Percentiles rank a stretch among this genome's conserved stretches.
Evolutionary conservation across 2,113 vertebrate species (phyloP).

Genomic region (Camelus bactrianus): DNA sequence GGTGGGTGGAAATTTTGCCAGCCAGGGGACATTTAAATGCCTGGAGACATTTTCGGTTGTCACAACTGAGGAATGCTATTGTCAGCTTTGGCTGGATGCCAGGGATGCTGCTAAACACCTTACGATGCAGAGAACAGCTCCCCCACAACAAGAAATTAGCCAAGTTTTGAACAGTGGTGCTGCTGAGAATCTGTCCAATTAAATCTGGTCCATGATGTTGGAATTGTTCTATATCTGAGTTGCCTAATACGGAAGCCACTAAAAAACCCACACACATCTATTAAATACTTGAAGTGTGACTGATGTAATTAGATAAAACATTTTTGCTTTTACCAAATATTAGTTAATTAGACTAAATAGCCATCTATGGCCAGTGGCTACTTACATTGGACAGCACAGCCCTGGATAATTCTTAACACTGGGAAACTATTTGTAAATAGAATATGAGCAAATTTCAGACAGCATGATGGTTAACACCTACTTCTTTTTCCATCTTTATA

Average conservation of each 20-base stretch:
- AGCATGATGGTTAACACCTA: not conserved
- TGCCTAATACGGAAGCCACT: not conserved
- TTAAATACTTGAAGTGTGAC: not conserved
- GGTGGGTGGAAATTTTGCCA: not conserved
- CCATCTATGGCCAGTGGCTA: not conserved
- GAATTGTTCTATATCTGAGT: not conserved
- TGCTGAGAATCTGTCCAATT: not conserved
- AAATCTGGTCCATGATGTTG: not conserved
- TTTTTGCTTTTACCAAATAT: slow-evolving; percentile 11
- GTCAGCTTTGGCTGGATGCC: not conserved
- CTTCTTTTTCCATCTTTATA: not conserved
- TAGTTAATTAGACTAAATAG: slow-evolving; percentile 22
- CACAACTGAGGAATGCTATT: not conserved
- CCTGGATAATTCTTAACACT: not conserved
- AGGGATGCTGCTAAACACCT: not conserved
- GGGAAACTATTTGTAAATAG: not conserved
- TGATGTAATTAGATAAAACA: not conserved
- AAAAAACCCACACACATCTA: not conserved
- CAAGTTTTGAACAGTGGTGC: not conserved
- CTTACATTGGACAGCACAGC: not conserved
- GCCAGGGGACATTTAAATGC: not conserved
- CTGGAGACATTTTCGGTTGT: not conserved
- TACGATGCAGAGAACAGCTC: not conserved
- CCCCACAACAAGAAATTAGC: not conserved
- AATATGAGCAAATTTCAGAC: not conserved